Evolutionary conservation across 2,888 invertebrate genomes (phyloP).

Genomic region (Clusia tigrina): DNA sequence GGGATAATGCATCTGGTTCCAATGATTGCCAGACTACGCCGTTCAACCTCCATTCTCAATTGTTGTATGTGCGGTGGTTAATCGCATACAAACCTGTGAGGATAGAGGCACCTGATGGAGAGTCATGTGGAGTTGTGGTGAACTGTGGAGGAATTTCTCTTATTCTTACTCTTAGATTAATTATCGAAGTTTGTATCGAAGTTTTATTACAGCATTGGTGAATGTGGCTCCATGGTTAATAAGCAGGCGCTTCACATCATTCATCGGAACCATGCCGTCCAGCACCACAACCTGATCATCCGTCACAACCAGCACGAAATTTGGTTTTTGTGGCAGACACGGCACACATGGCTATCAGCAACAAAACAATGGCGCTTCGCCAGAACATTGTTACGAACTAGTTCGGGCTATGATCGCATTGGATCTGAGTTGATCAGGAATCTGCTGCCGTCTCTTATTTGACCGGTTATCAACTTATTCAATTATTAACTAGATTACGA

Average conservation of each 20-base stretch:
- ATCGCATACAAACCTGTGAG: conserved; percentile 85
- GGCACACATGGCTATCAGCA: no score
- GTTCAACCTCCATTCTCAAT: conserved; percentile 84
- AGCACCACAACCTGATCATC: conserved; percentile 88
- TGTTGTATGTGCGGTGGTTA: conserved; percentile 81
- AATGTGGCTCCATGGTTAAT: conserved; percentile 74
- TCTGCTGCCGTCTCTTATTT: no score
- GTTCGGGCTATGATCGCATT: no score
- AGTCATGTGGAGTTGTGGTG: conserved; percentile 85
- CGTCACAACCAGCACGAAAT: conserved; percentile 80
- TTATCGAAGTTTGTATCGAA: no score
- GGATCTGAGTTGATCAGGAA: no score
- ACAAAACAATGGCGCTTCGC: no score
- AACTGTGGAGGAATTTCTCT: conserved; percentile 73
- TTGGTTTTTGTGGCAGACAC: no score
- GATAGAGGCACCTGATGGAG: conserved; percentile 88
- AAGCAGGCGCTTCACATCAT: conserved; percentile 70
- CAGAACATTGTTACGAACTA: no score
- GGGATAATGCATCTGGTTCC: conserved; percentile 76
- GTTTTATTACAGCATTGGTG: conserved; percentile 79
- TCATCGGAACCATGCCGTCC: conserved; percentile 77
- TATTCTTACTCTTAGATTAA: neutral
- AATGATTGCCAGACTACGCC: conserved; percentile 72
- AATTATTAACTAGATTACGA: no score
- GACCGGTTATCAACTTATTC: no score